These are phyloP conservation scores for Spea multiplicata DNA, from an alignment of 2,113 vertebrate species.

Conservation along the genomic window DNA sequence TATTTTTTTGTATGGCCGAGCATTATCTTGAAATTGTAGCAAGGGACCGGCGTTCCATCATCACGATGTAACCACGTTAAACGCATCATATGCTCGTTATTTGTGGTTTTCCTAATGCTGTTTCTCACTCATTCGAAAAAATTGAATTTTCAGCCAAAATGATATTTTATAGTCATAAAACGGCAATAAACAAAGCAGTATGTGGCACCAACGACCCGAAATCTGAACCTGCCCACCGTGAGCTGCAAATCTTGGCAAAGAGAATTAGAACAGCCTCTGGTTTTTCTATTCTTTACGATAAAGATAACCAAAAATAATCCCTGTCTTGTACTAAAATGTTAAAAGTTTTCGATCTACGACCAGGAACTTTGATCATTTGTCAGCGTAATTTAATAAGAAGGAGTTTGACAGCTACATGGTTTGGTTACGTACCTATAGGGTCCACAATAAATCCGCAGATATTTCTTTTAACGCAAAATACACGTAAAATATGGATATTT, in stretches of 20 bases:
- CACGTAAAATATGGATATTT: neutral
- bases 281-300: neutral
- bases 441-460: constrained; percentile 7
- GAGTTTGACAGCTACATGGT: constrained; percentile 4
- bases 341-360: constrained; percentile 8
- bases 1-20: too few relatives aligned
- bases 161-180: too few relatives aligned
- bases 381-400: constrained; percentile 15
- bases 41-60: too few relatives aligned
- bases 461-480: constrained; percentile 6
- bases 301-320: neutral
- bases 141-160: neutral
- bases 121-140: neutral
- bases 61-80: too few relatives aligned
- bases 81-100: too few relatives aligned
- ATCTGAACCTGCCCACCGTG: neutral
- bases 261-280: neutral
- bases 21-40: too few relatives aligned
- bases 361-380: constrained; percentile 15
- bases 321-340: constrained; percentile 3
- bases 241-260: neutral
- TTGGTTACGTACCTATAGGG: constrained; percentile 12
- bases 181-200: too few relatives aligned
- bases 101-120: too few relatives aligned
- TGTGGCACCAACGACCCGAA: neutral